Base-by-base conservation (phyloP, 2,113 vertebrate species). In the Diadophis punctatus region DNA sequence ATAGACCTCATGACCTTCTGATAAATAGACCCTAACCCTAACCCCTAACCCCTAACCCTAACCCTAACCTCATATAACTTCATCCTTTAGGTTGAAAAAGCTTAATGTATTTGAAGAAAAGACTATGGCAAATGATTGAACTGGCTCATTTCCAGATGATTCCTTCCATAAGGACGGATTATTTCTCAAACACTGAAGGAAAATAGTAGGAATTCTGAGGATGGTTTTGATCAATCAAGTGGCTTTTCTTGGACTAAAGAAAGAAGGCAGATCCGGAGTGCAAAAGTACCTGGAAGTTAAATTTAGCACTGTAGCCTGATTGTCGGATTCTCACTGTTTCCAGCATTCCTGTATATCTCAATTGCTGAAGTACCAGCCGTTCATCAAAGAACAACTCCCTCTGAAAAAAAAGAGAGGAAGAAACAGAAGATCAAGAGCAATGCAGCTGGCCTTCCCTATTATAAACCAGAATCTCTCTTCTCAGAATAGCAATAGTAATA, bases 271-370 rank as follows among this genome's bases (percentile, higher is more conserved):
- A 39, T 1, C 43, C 3, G 0, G 49, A 0, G 74, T 86, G 80
- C 80, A 22, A 56, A 1, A 1, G 0, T 97, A 99, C 99, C 99
- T 99, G 98, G 96, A 99, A 99, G 0, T 98, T 98, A 53, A 99
- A 99, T 95, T 99, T 99, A 95, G 99, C 99, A 39, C 99, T 99
- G 68, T 99, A 99, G 93, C 99, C 99, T 0, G 99, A 99, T 91
- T 98, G 98, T 90, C 99, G 98, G 96, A 99, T 99, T 8, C 99
- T 97, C 94, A 99, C 99, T 0, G 99, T 99, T 96, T 99, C 99
- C 93, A 99, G 97, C 99, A 99, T 99, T 90, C 99, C 99, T 0
- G 99, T 99, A 97, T 99, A 99, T 90, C 98, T 97, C 92, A 99
- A 96, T 98, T 99, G 99, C 97, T 99, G 99, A 93, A 99, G 95